Evolutionary conservation across 2,797 vertebrate genomes (phyloP).

Genomic region (Philypnodon macrostomus): DNA sequence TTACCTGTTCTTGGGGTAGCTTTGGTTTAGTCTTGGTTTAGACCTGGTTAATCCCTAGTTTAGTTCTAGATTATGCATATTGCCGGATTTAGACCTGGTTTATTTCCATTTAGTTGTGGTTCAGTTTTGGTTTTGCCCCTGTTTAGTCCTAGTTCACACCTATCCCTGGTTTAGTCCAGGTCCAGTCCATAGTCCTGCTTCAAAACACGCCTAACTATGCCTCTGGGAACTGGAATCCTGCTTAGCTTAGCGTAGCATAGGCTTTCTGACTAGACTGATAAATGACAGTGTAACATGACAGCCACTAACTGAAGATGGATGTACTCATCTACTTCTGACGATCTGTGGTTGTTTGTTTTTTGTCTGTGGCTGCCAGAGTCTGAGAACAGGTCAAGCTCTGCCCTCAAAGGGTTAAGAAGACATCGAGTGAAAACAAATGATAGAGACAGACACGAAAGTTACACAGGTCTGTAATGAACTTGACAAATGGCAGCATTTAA

Average conservation of each 20-base stretch:
- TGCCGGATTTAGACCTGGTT: too few relatives aligned
- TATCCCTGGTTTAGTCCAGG: too few relatives aligned
- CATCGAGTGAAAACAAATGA: conserved; percentile 56
- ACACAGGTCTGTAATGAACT: conserved; percentile 8
- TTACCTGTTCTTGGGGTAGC: too few relatives aligned
- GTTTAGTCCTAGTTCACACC: too few relatives aligned
- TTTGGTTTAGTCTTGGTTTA: too few relatives aligned
- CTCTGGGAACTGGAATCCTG: conserved; percentile 42
- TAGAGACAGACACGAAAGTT: conserved; percentile 17
- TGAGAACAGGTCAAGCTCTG: conserved; percentile 41
- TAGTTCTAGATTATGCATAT: too few relatives aligned
- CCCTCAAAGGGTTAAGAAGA: conserved; percentile 54
- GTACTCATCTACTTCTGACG: conserved; percentile 40
- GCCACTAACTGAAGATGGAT: conserved; percentile 46
- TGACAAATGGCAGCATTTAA: conserved; percentile 1
- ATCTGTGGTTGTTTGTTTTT: conserved; percentile 52
- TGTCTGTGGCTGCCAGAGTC: conserved; percentile 37
- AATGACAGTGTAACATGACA: conserved; percentile 27
- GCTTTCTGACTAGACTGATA: conserved; percentile 33
- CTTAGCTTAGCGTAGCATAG: conserved; percentile 28
- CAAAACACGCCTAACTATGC: too few relatives aligned
- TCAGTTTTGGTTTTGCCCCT: too few relatives aligned
- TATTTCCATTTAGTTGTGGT: too few relatives aligned
- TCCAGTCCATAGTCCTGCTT: too few relatives aligned
- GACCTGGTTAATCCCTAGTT: too few relatives aligned